Evolutionary conservation across 1,140 invertebrate species (phyloP).

Genomic region (Triops cancriformis): DNA sequence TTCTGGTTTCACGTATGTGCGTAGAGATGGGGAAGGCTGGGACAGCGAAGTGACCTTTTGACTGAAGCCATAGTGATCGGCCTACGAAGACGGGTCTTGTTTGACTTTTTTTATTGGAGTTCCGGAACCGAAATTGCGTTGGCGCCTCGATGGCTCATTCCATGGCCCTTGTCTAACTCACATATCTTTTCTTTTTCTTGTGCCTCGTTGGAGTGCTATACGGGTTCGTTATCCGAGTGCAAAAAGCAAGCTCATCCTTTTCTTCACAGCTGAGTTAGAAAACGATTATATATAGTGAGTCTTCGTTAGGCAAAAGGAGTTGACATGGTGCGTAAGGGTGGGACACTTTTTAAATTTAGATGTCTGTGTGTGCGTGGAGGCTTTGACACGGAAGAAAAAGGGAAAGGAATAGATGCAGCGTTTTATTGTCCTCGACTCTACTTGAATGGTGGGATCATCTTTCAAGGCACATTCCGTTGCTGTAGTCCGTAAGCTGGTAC

Average conservation of each 20-base stretch:
- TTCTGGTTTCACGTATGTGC: background rate
- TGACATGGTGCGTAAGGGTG: background rate
- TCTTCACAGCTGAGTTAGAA: conserved; percentile 10
- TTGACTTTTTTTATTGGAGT: background rate
- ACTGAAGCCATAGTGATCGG: background rate
- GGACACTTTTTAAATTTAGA: conserved; percentile 3
- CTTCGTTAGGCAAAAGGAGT: background rate
- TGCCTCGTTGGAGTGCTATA: background rate
- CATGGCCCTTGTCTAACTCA: background rate
- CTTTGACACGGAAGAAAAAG: background rate
- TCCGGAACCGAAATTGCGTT: background rate
- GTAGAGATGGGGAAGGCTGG: background rate
- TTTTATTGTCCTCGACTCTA: background rate
- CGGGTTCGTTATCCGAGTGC: background rate
- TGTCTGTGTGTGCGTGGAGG: background rate
- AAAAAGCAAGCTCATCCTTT: background rate
- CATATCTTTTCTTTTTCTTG: background rate
- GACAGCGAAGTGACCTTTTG: background rate
- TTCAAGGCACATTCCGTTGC: conserved; percentile 1
- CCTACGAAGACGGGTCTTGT: background rate
- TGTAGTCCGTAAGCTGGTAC: background rate
- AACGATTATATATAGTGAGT: background rate
- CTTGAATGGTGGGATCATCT: background rate
- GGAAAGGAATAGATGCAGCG: background rate
- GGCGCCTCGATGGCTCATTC: background rate